These are phyloP conservation scores for Morpho helenor DNA, from an alignment of 2,888 invertebrate species.

Conservation along the genomic window DNA sequence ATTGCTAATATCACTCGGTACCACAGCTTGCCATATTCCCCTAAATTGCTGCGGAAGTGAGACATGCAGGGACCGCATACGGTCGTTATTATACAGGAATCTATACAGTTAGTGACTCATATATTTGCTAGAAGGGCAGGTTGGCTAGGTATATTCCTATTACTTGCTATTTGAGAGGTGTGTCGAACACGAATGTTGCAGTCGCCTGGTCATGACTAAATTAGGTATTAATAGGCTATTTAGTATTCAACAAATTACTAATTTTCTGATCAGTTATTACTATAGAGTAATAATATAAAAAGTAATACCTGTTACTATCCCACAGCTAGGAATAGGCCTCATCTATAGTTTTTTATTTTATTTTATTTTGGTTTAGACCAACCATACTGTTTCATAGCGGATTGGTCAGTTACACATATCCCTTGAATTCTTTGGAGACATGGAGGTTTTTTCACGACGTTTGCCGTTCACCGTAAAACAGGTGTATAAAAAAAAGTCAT, in stretches of 20 bases:
- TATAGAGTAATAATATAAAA: too few relatives aligned
- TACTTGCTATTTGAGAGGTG: neutral
- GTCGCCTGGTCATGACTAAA: neutral
- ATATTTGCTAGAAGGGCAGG: neutral
- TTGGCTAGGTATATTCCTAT: neutral
- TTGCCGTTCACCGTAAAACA: too few relatives aligned
- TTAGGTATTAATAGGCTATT: neutral
- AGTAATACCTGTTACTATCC: too few relatives aligned
- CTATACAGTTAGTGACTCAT: slow-evolving; percentile 21
- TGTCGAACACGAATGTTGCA: neutral
- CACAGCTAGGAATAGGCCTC: too few relatives aligned
- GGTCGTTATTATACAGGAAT: slow-evolving; percentile 21
- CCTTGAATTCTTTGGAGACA: too few relatives aligned
- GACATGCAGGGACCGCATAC: slow-evolving; percentile 36
- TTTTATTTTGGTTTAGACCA: too few relatives aligned
- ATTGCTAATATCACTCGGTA: slow-evolving; percentile 14
- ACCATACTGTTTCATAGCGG: too few relatives aligned
- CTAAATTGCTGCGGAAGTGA: slow-evolving; percentile 34
- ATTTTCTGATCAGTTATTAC: neutral
- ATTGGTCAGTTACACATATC: too few relatives aligned
- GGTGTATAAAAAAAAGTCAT: too few relatives aligned
- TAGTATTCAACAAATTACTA: too few relatives aligned
- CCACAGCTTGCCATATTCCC: slow-evolving; percentile 33
- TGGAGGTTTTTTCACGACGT: too few relatives aligned
- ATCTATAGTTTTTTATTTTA: too few relatives aligned